phyloP scores from a whole-genome alignment of 2,888 invertebrate genomes.

The Eucera pruinosa region DNA sequence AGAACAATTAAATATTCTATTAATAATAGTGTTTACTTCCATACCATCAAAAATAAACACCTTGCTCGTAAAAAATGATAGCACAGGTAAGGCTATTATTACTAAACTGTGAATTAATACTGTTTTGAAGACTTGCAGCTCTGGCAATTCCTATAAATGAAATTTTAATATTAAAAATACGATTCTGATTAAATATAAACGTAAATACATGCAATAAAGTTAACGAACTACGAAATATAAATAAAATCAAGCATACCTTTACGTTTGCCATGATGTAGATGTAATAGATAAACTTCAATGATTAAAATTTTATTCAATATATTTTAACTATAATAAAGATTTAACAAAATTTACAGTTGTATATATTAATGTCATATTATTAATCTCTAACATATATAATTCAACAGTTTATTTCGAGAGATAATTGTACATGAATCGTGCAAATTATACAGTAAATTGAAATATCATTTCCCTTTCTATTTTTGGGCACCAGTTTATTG shows the following conservation, averaged over 20 bases:
- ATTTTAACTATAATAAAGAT: not conserved
- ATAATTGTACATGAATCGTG: not conserved
- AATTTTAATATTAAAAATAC: conserved; percentile 24
- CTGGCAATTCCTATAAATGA: conserved; percentile 87
- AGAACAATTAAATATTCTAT: conserved; percentile 20
- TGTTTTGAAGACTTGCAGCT: conserved; percentile 90
- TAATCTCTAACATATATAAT: not conserved
- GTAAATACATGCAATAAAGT: not conserved
- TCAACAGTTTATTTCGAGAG: not conserved
- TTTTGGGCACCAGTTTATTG: not conserved
- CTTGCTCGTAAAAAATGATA: conserved; percentile 90
- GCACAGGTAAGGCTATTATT: conserved; percentile 91
- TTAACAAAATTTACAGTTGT: not conserved
- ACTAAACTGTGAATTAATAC: conserved; percentile 91
- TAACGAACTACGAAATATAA: not conserved
- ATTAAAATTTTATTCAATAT: not conserved
- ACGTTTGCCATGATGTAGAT: conserved; percentile 47
- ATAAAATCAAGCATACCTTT: conserved; percentile 41
- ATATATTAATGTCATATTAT: not conserved
- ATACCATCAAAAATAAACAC: conserved; percentile 89
- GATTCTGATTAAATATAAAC: not conserved
- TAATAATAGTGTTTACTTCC: conserved; percentile 64
- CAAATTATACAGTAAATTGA: not conserved
- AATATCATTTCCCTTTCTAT: conserved; percentile 24
- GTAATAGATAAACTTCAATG: not conserved